Evolutionary conservation across 2,113 vertebrate species (phyloP).

Genomic region (Mormoops blainvillei): DNA sequence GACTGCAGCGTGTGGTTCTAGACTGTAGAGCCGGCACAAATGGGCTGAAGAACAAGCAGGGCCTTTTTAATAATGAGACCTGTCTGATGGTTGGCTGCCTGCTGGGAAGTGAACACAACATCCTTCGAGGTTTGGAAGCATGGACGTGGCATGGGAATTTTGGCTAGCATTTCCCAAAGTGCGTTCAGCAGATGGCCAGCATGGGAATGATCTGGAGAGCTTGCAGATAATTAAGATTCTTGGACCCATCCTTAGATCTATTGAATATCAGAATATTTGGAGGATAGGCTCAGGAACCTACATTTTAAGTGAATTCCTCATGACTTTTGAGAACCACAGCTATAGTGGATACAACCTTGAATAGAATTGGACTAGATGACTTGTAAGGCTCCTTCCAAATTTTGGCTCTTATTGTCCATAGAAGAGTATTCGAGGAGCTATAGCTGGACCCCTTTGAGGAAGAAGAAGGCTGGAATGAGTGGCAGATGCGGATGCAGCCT

Average conservation of each 20-base stretch:
- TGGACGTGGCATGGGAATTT: background rate
- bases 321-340: background rate
- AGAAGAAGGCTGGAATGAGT: background rate
- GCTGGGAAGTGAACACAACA: background rate
- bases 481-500: background rate
- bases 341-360: background rate
- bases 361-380: too few species aligned
- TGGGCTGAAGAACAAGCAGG: too few species aligned
- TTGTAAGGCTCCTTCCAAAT: background rate
- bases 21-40: background rate
- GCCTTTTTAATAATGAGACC: background rate
- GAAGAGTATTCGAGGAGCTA: background rate
- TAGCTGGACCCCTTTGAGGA: background rate
- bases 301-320: background rate
- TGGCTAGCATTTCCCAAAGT: background rate
- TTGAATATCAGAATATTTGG: background rate
- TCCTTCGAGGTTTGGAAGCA: background rate
- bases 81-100: background rate
- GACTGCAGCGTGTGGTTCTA: background rate
- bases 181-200: background rate
- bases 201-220: background rate
- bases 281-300: background rate
- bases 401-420: background rate
- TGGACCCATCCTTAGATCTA: background rate
- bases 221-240: background rate